These are phyloP conservation scores for Naso thynnoides DNA, from an alignment of 2,797 vertebrate genomes.

Conservation along the genomic window DNA sequence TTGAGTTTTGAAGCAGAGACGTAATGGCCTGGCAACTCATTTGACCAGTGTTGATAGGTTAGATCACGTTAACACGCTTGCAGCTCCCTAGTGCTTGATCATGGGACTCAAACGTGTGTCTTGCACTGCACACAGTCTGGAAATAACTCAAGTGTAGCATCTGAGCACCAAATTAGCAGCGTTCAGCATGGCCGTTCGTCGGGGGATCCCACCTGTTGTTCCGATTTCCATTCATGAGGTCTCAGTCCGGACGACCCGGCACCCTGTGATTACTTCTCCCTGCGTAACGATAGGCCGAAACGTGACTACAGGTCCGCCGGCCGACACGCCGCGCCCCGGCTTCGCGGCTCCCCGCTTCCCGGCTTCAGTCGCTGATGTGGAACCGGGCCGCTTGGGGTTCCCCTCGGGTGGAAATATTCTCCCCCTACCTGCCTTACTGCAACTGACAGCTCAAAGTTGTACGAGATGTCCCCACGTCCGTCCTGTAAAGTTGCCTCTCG, in stretches of 20 bases:
- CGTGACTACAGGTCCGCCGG: background rate
- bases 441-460: constrained; percentile 55
- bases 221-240: constrained; percentile 99
- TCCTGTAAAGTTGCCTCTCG: background rate
- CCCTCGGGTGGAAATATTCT: constrained; percentile 54
- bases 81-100: background rate
- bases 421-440: constrained; percentile 21
- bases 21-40: background rate
- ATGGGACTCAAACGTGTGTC: background rate
- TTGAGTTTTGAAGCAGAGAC: background rate
- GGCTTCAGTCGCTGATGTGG: constrained; percentile 57
- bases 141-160: constrained; percentile 40
- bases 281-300: constrained; percentile 17
- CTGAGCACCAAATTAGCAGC: constrained; percentile 22
- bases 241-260: constrained; percentile 86
- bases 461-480: background rate
- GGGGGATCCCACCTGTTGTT: constrained; percentile 90
- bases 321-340: constrained; percentile 15
- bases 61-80: background rate
- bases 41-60: background rate
- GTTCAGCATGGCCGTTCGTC: constrained; percentile 15
- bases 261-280: constrained; percentile 56
- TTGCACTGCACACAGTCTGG: background rate
- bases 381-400: constrained; percentile 70
- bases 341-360: constrained; percentile 22